These are phyloP conservation scores for Drosophila nr. perissopoda DNA, from an alignment of 2,888 invertebrate species.

Conservation along the genomic window DNA sequence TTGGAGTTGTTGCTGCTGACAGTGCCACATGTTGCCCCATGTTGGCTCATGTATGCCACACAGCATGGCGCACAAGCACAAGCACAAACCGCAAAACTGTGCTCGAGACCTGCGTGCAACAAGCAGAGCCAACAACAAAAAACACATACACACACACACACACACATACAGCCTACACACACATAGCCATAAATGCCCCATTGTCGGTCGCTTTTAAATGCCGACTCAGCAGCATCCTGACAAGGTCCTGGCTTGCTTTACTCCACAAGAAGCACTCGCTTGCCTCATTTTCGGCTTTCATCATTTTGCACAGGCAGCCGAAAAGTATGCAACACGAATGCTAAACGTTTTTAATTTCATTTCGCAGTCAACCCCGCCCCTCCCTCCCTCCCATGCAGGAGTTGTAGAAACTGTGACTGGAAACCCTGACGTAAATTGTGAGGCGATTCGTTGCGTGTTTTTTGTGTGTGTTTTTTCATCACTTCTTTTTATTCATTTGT, in stretches of 20 bases:
- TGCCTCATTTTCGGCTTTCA: conserved; percentile 38
- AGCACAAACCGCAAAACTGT: conserved; percentile 33
- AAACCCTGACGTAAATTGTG: conserved; percentile 51
- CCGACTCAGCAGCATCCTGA: conserved; percentile 43
- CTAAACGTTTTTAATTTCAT: conserved; percentile 69
- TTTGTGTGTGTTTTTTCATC: conserved; percentile 14
- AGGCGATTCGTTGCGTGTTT: conserved; percentile 44
- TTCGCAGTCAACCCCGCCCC: conserved; percentile 1
- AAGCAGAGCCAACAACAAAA: conserved; percentile 18
- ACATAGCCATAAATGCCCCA: conserved; percentile 4
- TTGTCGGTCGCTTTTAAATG: conserved; percentile 32
- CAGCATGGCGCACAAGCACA: conserved; percentile 40
- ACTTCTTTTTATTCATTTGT: conserved; percentile 4
- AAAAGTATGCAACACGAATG: conserved; percentile 66
- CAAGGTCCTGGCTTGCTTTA: conserved; percentile 9
- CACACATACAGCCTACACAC: conserved; percentile 1
- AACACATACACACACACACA: neutral
- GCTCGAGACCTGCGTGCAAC: conserved; percentile 33
- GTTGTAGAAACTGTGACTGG: conserved; percentile 29
- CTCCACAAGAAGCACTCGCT: neutral
- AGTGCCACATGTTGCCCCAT: conserved; percentile 33
- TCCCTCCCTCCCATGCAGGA: neutral
- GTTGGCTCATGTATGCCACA: conserved; percentile 34
- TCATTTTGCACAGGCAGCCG: conserved; percentile 43
- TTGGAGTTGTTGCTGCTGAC: conserved; percentile 24